phyloP scores from a whole-genome alignment of 2,888 invertebrate species.

The Cantharis rustica region DNA sequence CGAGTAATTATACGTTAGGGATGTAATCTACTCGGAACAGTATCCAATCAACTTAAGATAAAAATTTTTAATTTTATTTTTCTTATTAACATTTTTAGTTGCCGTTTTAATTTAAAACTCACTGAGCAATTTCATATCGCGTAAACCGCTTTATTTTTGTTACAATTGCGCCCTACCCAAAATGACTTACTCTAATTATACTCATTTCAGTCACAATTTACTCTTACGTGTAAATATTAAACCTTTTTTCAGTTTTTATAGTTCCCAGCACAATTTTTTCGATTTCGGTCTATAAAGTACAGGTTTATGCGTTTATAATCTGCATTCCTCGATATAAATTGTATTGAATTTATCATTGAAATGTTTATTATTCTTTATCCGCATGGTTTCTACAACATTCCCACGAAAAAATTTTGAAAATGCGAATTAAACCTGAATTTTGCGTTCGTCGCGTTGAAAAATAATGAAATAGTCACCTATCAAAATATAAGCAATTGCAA shows the following conservation, averaged over 20 bases:
- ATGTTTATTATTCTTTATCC: slow-evolving; percentile 19
- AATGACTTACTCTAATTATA: background rate
- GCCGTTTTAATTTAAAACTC: slow-evolving; percentile 19
- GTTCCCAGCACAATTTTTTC: slow-evolving; percentile 4
- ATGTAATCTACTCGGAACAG: slow-evolving; percentile 46
- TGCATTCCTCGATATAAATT: slow-evolving; percentile 40
- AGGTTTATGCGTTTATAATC: slow-evolving; percentile 41
- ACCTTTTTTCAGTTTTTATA: background rate
- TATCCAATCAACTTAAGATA: slow-evolving; percentile 32
- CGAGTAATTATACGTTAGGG: slow-evolving; percentile 51
- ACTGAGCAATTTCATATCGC: background rate
- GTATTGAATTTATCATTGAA: slow-evolving; percentile 38
- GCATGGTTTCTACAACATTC: background rate
- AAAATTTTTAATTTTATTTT: slow-evolving; percentile 26
- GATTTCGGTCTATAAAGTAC: slow-evolving; percentile 39
- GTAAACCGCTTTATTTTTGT: background rate
- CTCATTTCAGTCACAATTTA: background rate
- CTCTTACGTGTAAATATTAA: background rate
- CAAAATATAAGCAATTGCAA: too few species aligned
- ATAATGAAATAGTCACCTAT: too few species aligned
- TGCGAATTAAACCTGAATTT: too few species aligned
- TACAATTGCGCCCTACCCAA: background rate
- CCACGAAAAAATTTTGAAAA: background rate
- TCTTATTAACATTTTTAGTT: slow-evolving; percentile 36
- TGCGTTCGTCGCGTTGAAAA: too few species aligned